These are phyloP conservation scores for Euspilapteryx auroguttella DNA, from an alignment of 2,888 invertebrate genomes.

Conservation along the genomic window DNA sequence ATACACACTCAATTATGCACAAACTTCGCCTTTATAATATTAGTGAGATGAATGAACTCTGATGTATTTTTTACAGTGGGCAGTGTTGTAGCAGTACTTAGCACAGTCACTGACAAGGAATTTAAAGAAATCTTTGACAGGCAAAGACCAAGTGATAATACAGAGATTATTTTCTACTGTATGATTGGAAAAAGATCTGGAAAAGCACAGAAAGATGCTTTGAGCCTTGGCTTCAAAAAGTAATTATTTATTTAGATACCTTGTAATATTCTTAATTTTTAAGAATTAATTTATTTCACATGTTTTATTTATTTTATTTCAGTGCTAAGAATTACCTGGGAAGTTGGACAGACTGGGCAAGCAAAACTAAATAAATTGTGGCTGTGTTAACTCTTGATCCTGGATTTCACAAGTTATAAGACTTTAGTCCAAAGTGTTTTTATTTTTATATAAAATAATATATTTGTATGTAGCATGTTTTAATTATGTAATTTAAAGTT, in stretches of 20 bases:
- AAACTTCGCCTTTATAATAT: no score
- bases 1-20: no score
- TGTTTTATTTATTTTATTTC: conserved; percentile 23
- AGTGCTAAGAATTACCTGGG: conserved; percentile 61
- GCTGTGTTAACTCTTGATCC: no score
- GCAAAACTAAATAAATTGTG: no score
- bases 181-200: conserved; percentile 68
- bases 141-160: conserved; percentile 58
- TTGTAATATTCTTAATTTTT: background rate
- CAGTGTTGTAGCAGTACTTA: conserved; percentile 38
- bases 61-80: conserved; percentile 64
- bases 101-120: conserved; percentile 38
- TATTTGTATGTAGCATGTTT: no score
- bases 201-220: conserved; percentile 61
- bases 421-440: no score
- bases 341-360: conserved; percentile 63
- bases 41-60: no score
- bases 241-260: conserved; percentile 19
- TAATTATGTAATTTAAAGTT: no score
- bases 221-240: conserved; percentile 63
- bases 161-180: conserved; percentile 70
- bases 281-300: conserved; percentile 3
- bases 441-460: no score
- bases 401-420: no score
- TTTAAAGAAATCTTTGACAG: conserved; percentile 61